A percentile compares a stretch with the other conserved stretches of the same genome.
phyloP scores from a whole-genome alignment of 2,113 vertebrate species.

The Ranitomeya imitator region DNA sequence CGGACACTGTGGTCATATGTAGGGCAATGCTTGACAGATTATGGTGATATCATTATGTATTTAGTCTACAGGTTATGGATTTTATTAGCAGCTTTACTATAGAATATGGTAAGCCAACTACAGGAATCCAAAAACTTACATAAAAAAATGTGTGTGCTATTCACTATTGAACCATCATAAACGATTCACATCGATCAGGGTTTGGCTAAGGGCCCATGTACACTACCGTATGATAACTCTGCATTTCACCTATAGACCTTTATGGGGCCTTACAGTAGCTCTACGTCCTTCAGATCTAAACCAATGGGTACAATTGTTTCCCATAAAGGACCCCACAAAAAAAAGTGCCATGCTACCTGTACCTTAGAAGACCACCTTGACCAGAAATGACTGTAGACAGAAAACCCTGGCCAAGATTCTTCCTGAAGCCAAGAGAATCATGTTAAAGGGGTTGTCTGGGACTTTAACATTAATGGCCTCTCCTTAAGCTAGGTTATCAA shows the following conservation, averaged over 20 bases:
- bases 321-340: neutral
- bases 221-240: neutral
- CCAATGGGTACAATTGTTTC: neutral
- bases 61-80: neutral
- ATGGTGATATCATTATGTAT: slow-evolving; percentile 18
- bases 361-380: neutral
- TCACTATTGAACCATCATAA: neutral
- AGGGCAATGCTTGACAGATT: neutral
- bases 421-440: neutral
- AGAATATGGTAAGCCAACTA: slow-evolving; percentile 21
- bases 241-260: neutral
- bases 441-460: neutral
- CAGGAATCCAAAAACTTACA: neutral
- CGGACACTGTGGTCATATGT: slow-evolving; percentile 16
- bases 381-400: neutral
- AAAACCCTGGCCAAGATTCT: neutral
- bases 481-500: no score
- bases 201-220: neutral
- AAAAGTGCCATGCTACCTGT: neutral
- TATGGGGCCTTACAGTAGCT: neutral
- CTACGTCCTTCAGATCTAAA: neutral
- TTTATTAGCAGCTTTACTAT: slow-evolving; percentile 32
- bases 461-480: no score
- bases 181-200: neutral
- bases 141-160: neutral